These are phyloP conservation scores for Micromesistius poutassou DNA, from an alignment of 2,797 vertebrate genomes.

Conservation along the genomic window DNA sequence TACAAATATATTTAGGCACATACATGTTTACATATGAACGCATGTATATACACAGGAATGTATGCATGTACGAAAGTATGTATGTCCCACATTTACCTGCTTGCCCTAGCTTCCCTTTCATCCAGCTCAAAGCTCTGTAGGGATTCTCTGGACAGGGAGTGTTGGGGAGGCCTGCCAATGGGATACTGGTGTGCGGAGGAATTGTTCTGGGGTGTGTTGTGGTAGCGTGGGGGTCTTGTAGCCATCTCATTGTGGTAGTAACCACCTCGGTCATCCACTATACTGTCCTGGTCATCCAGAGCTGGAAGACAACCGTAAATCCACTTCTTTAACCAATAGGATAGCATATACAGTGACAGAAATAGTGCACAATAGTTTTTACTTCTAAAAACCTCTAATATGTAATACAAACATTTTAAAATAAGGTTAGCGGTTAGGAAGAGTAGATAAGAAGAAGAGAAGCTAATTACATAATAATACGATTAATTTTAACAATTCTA, in stretches of 20 bases:
- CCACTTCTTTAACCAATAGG: background rate
- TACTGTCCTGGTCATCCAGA: conserved; percentile 89
- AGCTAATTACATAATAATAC: no score
- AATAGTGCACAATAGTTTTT: conserved; percentile 18
- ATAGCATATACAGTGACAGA: background rate
- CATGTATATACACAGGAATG: background rate
- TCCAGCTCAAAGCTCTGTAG: conserved; percentile 81
- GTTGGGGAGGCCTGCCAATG: conserved; percentile 76
- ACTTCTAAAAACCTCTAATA: background rate
- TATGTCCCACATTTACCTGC: conserved; percentile 73
- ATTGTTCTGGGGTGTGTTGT: conserved; percentile 86
- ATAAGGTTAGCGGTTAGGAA: no score
- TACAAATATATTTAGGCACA: background rate
- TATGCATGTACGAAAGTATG: background rate
- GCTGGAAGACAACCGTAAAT: conserved; percentile 64
- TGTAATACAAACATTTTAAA: no score
- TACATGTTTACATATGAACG: background rate
- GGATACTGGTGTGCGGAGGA: conserved; percentile 91
- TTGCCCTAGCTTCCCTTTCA: conserved; percentile 71
- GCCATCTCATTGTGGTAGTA: conserved; percentile 92
- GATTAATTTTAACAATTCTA: no score
- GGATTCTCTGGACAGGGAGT: conserved; percentile 71
- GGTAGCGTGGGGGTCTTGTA: conserved; percentile 82
- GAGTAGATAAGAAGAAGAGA: no score
- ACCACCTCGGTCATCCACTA: conserved; percentile 85